Evolutionary conservation across 2,113 vertebrate genomes (phyloP).

Genomic region (Ciconia boyciana): DNA sequence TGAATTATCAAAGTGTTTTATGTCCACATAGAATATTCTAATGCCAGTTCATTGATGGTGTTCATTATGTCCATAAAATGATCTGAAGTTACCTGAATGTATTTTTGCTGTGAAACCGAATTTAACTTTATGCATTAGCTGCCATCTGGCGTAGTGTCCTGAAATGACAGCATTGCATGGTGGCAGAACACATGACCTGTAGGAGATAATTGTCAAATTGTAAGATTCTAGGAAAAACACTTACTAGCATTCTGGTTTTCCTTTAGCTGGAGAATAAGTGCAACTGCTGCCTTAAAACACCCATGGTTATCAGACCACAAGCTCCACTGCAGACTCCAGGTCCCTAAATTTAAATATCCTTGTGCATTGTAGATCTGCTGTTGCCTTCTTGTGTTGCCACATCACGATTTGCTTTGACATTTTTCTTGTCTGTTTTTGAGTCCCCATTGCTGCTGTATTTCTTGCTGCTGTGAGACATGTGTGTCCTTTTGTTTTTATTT

Average conservation of each 20-base stretch:
- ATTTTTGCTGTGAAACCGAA: not conserved
- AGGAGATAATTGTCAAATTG: not conserved
- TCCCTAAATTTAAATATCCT: slow-evolving; percentile 37
- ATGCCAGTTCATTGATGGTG: not conserved
- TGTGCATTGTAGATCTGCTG: not conserved
- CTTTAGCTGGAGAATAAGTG: slow-evolving; percentile 94
- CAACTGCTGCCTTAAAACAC: slow-evolving; percentile 89
- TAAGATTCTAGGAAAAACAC: not conserved
- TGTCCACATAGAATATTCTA: not conserved
- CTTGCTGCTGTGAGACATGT: not conserved
- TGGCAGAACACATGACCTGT: not conserved
- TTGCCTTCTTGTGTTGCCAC: not conserved
- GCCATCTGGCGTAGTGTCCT: not conserved
- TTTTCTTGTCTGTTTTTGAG: not conserved
- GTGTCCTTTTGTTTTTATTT: not conserved
- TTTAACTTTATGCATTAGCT: not conserved
- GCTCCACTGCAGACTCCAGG: slow-evolving; percentile 87
- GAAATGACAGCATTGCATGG: not conserved
- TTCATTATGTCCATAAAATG: not conserved
- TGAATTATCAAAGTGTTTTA: not conserved
- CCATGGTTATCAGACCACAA: slow-evolving; percentile 88
- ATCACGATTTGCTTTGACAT: not conserved
- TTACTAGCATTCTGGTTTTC: slow-evolving; percentile 30
- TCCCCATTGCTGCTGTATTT: not conserved
- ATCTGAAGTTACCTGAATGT: not conserved